A percentile compares a stretch with the other conserved stretches of the same genome.
Conservation (phyloP, 1,140 invertebrate species). For the Steinernema khuongi region DNA sequence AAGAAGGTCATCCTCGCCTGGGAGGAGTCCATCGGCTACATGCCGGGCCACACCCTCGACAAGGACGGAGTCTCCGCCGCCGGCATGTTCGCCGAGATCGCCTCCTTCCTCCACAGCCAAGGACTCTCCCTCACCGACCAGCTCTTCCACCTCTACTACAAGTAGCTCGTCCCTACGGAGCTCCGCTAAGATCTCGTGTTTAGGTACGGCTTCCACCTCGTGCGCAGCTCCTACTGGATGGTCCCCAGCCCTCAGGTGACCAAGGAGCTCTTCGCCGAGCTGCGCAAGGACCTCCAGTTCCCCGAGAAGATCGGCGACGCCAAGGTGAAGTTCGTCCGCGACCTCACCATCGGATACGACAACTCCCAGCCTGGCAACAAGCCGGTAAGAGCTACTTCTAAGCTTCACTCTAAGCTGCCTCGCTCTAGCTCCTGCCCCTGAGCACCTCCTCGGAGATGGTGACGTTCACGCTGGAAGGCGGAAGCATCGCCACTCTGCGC, state of each 20-base stretch:
- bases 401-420: neutral
- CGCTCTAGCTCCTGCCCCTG: slow-evolving; percentile 67
- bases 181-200: slow-evolving; percentile 16
- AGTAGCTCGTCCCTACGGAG: slow-evolving; percentile 60
- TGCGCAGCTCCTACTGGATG: slow-evolving; percentile 51
- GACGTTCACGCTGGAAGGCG: slow-evolving; percentile 85
- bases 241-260: slow-evolving; percentile 47
- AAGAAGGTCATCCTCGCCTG: slow-evolving; percentile 84
- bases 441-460: slow-evolving; percentile 84
- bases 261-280: slow-evolving; percentile 43
- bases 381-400: slow-evolving; percentile 63
- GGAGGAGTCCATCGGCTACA: slow-evolving; percentile 77
- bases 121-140: slow-evolving; percentile 70
- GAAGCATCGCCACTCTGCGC: slow-evolving; percentile 77
- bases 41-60: slow-evolving; percentile 81
- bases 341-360: slow-evolving; percentile 80
- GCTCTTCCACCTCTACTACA: slow-evolving; percentile 73
- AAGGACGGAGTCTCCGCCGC: slow-evolving; percentile 91
- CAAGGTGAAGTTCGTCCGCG: slow-evolving; percentile 71
- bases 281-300: slow-evolving; percentile 67
- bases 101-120: slow-evolving; percentile 68
- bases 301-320: slow-evolving; percentile 71
- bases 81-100: slow-evolving; percentile 72
- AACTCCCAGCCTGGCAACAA: slow-evolving; percentile 69
- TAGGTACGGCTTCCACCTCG: slow-evolving; percentile 55